Evolutionary conservation across 1,140 invertebrate genomes (phyloP).

Genomic region (Manduca sexta): DNA sequence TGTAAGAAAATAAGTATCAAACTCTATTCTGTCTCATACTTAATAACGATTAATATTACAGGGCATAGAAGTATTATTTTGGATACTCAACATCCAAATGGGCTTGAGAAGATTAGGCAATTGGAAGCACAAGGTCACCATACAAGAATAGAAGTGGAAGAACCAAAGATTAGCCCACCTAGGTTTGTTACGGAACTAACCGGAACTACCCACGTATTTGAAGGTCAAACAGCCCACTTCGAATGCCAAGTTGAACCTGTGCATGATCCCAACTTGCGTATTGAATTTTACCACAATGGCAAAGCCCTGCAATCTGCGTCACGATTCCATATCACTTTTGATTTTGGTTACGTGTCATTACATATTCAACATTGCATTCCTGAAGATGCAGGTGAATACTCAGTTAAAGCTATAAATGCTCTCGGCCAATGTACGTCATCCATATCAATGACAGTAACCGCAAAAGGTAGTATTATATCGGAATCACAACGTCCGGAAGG

Average conservation of each 20-base stretch:
- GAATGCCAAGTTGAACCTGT: slow-evolving; percentile 94
- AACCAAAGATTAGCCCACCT: slow-evolving; percentile 84
- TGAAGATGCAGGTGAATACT: slow-evolving; percentile 96
- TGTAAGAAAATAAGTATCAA: no score
- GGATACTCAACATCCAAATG: slow-evolving; percentile 94
- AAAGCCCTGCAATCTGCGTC: slow-evolving; percentile 90
- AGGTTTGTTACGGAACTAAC: slow-evolving; percentile 86
- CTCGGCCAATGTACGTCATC: slow-evolving; percentile 89
- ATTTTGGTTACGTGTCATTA: slow-evolving; percentile 95
- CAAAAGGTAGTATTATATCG: slow-evolving; percentile 90
- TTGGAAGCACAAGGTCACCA: slow-evolving; percentile 88
- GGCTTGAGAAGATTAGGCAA: slow-evolving; percentile 92
- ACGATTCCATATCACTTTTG: slow-evolving; percentile 93
- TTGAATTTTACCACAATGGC: slow-evolving; percentile 94
- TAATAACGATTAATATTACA: slow-evolving; percentile 41
- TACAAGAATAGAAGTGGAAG: slow-evolving; percentile 85
- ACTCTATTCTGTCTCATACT: no score
- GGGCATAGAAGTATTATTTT: slow-evolving; percentile 88
- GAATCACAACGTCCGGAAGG: slow-evolving; percentile 97
- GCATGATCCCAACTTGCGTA: slow-evolving; percentile 90
- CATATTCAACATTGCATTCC: slow-evolving; percentile 92
- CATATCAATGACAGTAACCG: slow-evolving; percentile 86
- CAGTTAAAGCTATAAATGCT: slow-evolving; percentile 90
- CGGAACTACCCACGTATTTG: slow-evolving; percentile 88
- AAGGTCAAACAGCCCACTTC: slow-evolving; percentile 92